Percentiles rank a stretch among this genome's conserved stretches.
These are phyloP conservation scores for Hydropsyche tenuis DNA, from an alignment of 1,140 invertebrate genomes.

Conservation along the genomic window DNA sequence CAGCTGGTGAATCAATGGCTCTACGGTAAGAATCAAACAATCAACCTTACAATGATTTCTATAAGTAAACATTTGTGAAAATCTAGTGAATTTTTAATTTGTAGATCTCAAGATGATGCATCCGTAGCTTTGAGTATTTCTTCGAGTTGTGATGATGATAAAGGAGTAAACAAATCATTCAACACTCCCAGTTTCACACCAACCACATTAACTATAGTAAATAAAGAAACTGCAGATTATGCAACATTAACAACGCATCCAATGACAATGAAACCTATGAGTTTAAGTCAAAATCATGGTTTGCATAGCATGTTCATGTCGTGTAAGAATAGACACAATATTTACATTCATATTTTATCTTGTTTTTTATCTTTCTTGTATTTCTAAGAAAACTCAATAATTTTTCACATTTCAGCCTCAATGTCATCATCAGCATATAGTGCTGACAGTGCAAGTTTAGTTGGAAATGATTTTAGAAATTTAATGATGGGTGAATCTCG, in stretches of 20 bases:
- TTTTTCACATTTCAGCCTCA: conserved; percentile 53
- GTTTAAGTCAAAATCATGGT: conserved; percentile 58
- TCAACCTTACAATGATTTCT: background rate
- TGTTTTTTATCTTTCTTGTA: background rate
- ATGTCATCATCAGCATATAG: conserved; percentile 58
- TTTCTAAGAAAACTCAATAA: background rate
- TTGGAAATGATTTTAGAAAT: conserved; percentile 39
- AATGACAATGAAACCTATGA: conserved; percentile 60
- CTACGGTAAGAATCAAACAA: conserved; percentile 54
- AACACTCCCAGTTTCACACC: conserved; percentile 36
- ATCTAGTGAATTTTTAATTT: conserved; percentile 22
- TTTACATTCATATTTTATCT: background rate
- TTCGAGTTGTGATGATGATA: conserved; percentile 61
- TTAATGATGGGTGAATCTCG: conserved; percentile 72
- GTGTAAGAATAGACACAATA: conserved; percentile 52
- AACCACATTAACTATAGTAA: conserved; percentile 36
- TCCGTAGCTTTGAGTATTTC: conserved; percentile 60
- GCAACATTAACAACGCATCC: conserved; percentile 56
- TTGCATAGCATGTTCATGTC: conserved; percentile 58
- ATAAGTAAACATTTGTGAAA: background rate
- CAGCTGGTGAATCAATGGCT: conserved; percentile 63
- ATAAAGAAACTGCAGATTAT: conserved; percentile 51
- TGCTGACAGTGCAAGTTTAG: conserved; percentile 56
- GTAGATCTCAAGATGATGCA: conserved; percentile 61
- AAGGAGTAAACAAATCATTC: conserved; percentile 41